Evolutionary conservation across 2,797 vertebrate genomes (phyloP).

Genomic region (Peromyscus aztecus): DNA sequence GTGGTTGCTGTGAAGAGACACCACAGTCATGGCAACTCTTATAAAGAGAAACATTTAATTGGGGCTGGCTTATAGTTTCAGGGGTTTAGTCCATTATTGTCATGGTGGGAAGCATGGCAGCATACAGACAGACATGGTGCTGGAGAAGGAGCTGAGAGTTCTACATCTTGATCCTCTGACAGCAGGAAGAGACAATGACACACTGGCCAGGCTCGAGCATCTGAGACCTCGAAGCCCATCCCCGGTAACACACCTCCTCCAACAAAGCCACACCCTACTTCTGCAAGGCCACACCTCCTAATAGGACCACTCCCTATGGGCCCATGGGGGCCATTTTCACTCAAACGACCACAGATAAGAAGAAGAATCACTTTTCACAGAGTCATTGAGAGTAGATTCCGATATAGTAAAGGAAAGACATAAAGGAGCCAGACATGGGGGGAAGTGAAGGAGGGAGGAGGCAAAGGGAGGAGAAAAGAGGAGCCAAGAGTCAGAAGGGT

Average conservation of each 20-base stretch:
- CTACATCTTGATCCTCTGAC: neutral
- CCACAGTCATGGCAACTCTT: neutral
- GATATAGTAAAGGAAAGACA: neutral
- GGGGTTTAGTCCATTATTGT: neutral
- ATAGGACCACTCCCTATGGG: neutral
- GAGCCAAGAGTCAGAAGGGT: neutral
- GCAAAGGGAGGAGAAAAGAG: neutral
- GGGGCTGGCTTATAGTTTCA: neutral
- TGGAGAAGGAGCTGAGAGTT: neutral
- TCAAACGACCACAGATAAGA: neutral
- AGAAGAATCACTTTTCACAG: neutral
- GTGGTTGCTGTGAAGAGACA: neutral
- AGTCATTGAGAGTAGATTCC: neutral
- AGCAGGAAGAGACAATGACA: neutral
- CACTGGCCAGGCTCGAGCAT: neutral
- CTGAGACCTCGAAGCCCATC: neutral
- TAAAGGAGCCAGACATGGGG: neutral
- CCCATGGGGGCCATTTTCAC: neutral
- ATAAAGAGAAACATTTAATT: neutral
- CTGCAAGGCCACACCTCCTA: neutral
- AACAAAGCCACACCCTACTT: neutral
- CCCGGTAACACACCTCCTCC: neutral
- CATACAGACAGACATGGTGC: fast-evolving
- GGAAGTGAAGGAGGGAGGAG: fast-evolving
- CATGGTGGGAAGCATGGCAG: neutral